These are phyloP conservation scores for Amphiprion percula DNA, from an alignment of 2,113 vertebrate genomes.

Conservation along the genomic window DNA sequence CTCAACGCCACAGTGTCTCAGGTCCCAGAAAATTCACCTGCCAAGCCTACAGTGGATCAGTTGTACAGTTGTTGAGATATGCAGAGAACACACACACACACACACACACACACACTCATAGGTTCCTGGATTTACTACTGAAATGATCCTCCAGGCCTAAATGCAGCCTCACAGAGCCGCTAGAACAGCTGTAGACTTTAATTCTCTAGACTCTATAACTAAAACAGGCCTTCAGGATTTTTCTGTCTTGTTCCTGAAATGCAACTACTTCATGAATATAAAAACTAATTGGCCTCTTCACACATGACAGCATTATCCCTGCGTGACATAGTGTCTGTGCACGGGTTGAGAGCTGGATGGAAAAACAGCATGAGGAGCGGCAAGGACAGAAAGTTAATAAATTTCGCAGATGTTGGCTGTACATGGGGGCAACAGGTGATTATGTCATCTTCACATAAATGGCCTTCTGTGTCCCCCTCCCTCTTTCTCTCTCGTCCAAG, in stretches of 20 bases:
- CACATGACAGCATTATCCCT: conserved; percentile 2
- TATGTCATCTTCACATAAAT: conserved; percentile 75
- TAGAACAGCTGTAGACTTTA: too few relatives aligned
- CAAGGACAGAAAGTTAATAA: conserved; percentile 40
- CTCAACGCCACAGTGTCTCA: too few relatives aligned
- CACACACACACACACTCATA: too few relatives aligned
- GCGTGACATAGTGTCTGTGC: conserved; percentile 54
- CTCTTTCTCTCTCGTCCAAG: conserved; percentile 13
- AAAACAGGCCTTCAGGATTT: not conserved
- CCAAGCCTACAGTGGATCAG: too few relatives aligned
- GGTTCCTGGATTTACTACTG: too few relatives aligned
- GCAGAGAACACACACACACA: too few relatives aligned
- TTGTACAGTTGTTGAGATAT: too few relatives aligned
- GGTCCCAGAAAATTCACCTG: too few relatives aligned
- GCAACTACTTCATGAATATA: conserved; percentile 23
- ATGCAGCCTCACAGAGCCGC: not conserved
- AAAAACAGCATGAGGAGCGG: conserved; percentile 33
- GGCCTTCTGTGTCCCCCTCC: conserved; percentile 38
- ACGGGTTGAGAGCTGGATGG: conserved; percentile 26
- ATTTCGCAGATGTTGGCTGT: conserved; percentile 71
- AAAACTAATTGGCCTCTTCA: conserved; percentile 38
- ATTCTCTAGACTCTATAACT: not conserved
- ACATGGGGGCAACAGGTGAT: conserved; percentile 70
- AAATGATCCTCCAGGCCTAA: not conserved
- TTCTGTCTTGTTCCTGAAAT: not conserved